A percentile compares a stretch with the other conserved stretches of the same genome.
These are phyloP conservation scores for Clanis bilineata DNA, from an alignment of 2,888 invertebrate species.

Conservation along the genomic window DNA sequence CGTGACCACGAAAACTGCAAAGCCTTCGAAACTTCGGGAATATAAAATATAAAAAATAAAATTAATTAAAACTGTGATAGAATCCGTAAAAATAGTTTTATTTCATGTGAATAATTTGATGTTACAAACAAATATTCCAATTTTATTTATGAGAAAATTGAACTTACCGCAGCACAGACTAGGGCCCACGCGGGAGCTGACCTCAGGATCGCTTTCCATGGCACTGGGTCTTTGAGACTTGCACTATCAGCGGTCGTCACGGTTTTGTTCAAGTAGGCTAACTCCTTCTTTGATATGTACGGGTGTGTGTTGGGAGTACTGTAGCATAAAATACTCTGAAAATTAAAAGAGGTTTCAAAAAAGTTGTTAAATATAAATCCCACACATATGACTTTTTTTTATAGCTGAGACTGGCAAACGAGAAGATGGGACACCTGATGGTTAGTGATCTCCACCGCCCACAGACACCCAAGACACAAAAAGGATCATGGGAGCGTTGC, in stretches of 20 bases:
- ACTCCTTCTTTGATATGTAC: slow-evolving; percentile 79
- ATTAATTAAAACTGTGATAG: no score
- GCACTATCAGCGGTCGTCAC: slow-evolving; percentile 77
- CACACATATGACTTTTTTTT: no score
- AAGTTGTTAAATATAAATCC: neutral
- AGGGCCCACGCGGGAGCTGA: slow-evolving; percentile 88
- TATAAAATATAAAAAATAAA: no score
- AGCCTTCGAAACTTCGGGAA: no score
- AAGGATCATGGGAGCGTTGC: no score
- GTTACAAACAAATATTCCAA: neutral
- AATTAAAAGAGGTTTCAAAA: neutral
- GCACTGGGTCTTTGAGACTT: slow-evolving; percentile 81
- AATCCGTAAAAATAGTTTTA: no score
- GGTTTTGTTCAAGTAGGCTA: slow-evolving; percentile 77
- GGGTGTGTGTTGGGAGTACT: slow-evolving; percentile 79
- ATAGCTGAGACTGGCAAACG: no score
- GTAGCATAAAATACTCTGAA: slow-evolving; percentile 73
- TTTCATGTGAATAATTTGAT: no score
- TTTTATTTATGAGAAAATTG: neutral
- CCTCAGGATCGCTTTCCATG: slow-evolving; percentile 86
- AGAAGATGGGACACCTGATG: no score
- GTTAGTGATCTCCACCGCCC: no score
- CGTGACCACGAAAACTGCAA: no score
- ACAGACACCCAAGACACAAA: no score
- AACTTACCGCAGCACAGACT: slow-evolving; percentile 85